Evolutionary conservation across 2,888 invertebrate genomes (phyloP), one percentile per base, ranked within the genome.

Genomic region (Polydrusus pterygomalis): DNA sequence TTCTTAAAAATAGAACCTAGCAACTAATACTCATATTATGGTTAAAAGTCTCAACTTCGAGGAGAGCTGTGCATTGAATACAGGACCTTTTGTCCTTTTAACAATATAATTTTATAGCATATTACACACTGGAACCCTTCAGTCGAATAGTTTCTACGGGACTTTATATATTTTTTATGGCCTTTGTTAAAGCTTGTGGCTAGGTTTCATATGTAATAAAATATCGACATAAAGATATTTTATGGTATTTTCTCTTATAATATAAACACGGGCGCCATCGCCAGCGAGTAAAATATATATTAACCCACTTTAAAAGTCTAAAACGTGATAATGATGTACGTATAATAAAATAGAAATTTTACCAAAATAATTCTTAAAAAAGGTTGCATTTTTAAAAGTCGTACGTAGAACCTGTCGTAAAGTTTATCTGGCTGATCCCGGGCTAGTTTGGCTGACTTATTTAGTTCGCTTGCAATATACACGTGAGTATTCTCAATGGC

Each of bases 81-180:
- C 11, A 18, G 18, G 13, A 51, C 2, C 18, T 20, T 25, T 51
- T 20, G 51, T 10, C 51, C 17, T 51, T 51, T 9, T 51, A 18
- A 20, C 51, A 18, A 18, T 51, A 51, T 49, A 17, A 49, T 51
- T 51, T 51, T 51, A 51, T 51, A 11, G 8, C 20, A 11, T 20
- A 18, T 20, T 51, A 51, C 51, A 11, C 11, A 10, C 20, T 20
- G 51, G 11, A 51, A 20, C 8, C 20, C 18, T 11, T 51, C 51
- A 51, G 9, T 51, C 51, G 20, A 51, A 20, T 8, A 18, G 51
- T 20, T 51, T 18, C 17, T 11, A 51, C 25, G 51, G 17, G 51
- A 20, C 10, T 20, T 20, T 51, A 51, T 51, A 51, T 51, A 20
- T 51, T 51, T 49, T 51, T 51, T 51, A 51, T 51, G 51, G 20